Evolutionary conservation across 2,888 invertebrate genomes (phyloP).

Genomic region (Protophormia terraenovae): DNA sequence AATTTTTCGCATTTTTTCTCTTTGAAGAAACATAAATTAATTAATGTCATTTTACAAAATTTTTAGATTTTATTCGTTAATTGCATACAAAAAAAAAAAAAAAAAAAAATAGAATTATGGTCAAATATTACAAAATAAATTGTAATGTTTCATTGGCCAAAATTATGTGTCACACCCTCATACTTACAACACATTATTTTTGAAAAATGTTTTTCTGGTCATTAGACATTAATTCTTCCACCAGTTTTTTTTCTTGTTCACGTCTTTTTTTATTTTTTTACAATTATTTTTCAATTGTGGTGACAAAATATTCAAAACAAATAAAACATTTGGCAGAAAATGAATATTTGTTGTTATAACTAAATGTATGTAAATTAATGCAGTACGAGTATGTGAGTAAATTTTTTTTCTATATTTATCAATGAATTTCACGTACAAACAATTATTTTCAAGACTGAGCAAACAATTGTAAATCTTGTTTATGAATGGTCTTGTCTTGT

Average conservation of each 20-base stretch:
- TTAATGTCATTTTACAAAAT: background rate
- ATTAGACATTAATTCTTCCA: background rate
- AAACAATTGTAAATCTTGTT: slow-evolving; percentile 45
- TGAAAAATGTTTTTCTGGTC: background rate
- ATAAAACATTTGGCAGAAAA: background rate
- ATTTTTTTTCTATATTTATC: slow-evolving; percentile 21
- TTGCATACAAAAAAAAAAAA: background rate
- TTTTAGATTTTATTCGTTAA: background rate
- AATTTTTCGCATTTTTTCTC: too few species aligned
- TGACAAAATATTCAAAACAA: slow-evolving; percentile 23
- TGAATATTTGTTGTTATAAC: background rate
- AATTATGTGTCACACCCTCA: slow-evolving; percentile 1
- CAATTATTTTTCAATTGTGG: background rate
- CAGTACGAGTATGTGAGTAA: background rate
- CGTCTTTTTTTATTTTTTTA: background rate
- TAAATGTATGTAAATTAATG: slow-evolving; percentile 18
- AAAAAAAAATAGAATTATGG: background rate
- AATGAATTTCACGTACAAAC: slow-evolving; percentile 62
- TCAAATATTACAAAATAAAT: background rate
- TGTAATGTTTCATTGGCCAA: background rate
- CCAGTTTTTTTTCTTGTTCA: background rate
- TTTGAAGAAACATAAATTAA: background rate
- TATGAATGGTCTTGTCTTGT: slow-evolving; percentile 14
- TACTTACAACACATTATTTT: too few species aligned
- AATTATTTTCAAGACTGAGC: slow-evolving; percentile 48